Conservation (phyloP, 2,113 vertebrate genomes). For the Actinemys pallida region DNA sequence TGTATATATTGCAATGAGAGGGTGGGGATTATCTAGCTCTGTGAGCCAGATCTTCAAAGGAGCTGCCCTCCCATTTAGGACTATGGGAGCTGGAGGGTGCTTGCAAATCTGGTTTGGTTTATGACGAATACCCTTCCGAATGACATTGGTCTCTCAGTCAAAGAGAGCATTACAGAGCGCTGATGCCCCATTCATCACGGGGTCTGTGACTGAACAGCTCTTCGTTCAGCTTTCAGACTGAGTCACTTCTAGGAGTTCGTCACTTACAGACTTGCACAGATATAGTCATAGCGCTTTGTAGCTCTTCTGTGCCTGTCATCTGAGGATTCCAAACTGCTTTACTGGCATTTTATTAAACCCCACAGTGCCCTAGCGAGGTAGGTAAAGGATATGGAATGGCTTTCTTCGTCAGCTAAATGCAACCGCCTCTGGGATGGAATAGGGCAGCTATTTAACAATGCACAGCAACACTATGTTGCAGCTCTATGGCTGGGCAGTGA, state of each 20-base stretch:
- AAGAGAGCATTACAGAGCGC: slow-evolving; percentile 58
- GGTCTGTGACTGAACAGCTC: neutral
- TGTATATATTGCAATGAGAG: neutral
- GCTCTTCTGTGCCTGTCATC: rapidly evolving
- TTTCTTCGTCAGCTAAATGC: neutral
- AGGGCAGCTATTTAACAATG: neutral
- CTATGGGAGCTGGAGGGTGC: slow-evolving; percentile 50
- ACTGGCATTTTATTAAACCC: neutral
- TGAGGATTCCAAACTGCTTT: neutral
- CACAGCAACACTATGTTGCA: neutral
- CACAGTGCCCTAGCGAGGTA: rapidly evolving
- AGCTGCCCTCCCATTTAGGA: slow-evolving; percentile 62
- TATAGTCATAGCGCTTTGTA: neutral
- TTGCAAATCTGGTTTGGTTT: slow-evolving; percentile 58
- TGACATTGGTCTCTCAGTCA: slow-evolving; percentile 75
- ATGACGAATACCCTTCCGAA: slow-evolving; percentile 73
- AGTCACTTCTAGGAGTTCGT: neutral
- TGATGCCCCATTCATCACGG: slow-evolving; percentile 71
- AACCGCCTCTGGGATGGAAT: neutral
- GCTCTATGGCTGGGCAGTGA: neutral
- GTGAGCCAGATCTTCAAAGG: slow-evolving; percentile 59
- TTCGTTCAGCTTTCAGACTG: neutral
- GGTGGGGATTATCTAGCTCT: neutral
- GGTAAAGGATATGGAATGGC: neutral
- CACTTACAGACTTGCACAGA: neutral